phyloP scores from a whole-genome alignment of 92 coral and sea anemone genomes.

The Porites cylindrica region DNA sequence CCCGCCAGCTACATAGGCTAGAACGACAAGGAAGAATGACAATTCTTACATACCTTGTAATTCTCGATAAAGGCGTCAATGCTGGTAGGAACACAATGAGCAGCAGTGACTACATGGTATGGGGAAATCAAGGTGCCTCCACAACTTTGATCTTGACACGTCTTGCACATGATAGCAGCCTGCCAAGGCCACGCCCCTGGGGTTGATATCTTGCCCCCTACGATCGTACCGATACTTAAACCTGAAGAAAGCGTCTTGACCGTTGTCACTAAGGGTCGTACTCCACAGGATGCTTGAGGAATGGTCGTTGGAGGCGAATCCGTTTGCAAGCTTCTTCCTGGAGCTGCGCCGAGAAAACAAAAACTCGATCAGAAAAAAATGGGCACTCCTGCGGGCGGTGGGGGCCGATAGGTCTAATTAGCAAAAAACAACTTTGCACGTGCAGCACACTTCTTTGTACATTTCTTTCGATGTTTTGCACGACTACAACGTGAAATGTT shows the following conservation, averaged over 20 bases:
- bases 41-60: conserved; percentile 37
- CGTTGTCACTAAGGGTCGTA: not conserved
- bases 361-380: not conserved
- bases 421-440: too few species aligned
- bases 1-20: too few species aligned
- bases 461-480: too few species aligned
- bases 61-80: conserved; percentile 14
- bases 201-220: conserved; percentile 68
- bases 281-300: conserved; percentile 35
- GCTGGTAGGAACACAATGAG: conserved; percentile 47
- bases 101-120: conserved; percentile 59
- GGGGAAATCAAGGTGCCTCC: conserved; percentile 58
- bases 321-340: not conserved
- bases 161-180: conserved; percentile 78
- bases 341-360: not conserved
- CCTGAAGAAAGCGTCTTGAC: not conserved
- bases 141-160: conserved; percentile 34
- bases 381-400: not conserved
- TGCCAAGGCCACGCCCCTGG: conserved; percentile 97
- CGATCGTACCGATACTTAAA: conserved; percentile 10
- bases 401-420: too few species aligned
- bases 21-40: too few species aligned
- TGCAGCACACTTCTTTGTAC: too few species aligned
- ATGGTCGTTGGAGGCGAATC: conserved; percentile 27
- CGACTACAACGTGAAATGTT: too few species aligned